Percentiles rank a stretch among this genome's conserved stretches.
These are phyloP conservation scores for Macrotis lagotis DNA, from an alignment of 2,113 vertebrate genomes.

Conservation along the genomic window DNA sequence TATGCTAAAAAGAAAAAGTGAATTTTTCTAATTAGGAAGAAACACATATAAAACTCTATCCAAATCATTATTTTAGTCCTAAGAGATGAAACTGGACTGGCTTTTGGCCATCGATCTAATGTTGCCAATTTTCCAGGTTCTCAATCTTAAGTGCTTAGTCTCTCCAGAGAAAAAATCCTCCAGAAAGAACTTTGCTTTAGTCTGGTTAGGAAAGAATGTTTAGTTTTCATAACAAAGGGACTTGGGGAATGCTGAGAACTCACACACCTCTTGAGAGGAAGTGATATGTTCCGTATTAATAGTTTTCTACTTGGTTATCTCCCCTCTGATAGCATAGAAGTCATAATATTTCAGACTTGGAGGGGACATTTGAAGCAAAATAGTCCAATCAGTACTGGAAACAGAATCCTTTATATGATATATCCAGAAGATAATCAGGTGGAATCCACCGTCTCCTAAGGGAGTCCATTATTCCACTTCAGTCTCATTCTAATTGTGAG, in stretches of 20 bases:
- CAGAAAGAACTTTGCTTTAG: neutral
- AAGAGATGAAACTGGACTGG: neutral
- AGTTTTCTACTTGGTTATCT: conserved; percentile 8
- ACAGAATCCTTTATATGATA: neutral
- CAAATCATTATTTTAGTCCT: neutral
- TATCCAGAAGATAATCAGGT: neutral
- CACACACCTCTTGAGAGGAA: neutral
- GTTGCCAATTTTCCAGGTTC: neutral
- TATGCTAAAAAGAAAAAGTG: neutral
- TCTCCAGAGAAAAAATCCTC: neutral
- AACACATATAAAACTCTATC: neutral
- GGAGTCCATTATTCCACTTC: neutral
- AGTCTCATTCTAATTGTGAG: neutral
- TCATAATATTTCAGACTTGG: neutral
- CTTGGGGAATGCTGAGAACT: neutral
- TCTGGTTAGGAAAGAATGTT: conserved; percentile 32
- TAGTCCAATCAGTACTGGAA: neutral
- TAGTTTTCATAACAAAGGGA: neutral
- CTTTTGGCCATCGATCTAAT: neutral
- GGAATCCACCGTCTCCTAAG: neutral
- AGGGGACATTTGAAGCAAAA: neutral
- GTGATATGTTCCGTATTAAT: neutral
- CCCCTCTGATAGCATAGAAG: neutral
- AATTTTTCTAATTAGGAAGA: neutral
- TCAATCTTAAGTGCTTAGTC: neutral